Percentiles rank a stretch among this genome's conserved stretches.
These are phyloP conservation scores for Pygoscelis adeliae DNA, from an alignment of 2,113 vertebrate species.

Conservation along the genomic window DNA sequence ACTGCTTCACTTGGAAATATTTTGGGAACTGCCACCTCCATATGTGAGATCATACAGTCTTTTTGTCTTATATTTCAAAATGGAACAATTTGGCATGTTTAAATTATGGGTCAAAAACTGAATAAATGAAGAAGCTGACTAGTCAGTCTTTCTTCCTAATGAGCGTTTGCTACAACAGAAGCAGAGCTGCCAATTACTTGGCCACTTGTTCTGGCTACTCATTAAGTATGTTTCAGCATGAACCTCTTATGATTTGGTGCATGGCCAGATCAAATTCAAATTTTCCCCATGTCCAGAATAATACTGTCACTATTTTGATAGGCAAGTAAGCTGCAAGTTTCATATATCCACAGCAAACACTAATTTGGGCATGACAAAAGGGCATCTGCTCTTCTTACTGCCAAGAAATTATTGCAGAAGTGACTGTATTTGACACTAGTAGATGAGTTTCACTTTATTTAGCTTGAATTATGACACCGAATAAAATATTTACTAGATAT, in stretches of 20 bases:
- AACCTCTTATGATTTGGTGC: not conserved
- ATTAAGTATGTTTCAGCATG: slow-evolving; percentile 23
- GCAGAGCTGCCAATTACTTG: slow-evolving; percentile 34
- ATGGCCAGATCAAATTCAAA: not conserved
- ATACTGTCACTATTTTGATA: not conserved
- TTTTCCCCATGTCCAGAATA: not conserved
- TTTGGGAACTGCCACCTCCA: not conserved
- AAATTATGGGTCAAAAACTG: not conserved
- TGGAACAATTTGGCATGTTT: not conserved
- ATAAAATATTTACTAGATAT: slow-evolving; percentile 12
- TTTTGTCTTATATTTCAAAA: not conserved
- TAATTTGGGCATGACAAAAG: slow-evolving; percentile 11
- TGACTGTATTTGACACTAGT: not conserved
- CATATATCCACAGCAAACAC: not conserved
- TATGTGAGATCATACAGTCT: not conserved
- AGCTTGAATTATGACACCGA: not conserved
- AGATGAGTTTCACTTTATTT: slow-evolving; percentile 18
- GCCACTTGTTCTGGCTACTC: slow-evolving; percentile 8
- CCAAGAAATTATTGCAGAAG: not conserved
- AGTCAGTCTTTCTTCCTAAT: slow-evolving; percentile 8
- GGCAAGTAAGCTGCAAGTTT: not conserved
- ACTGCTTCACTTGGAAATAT: not conserved
- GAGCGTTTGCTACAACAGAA: not conserved
- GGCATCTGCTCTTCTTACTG: slow-evolving; percentile 4
- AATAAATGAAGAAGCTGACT: not conserved